A percentile compares a stretch with the other conserved stretches of the same genome.
These are phyloP conservation scores for Lordiphosa stackelbergi DNA, from an alignment of 1,140 invertebrate genomes.

Conservation along the genomic window DNA sequence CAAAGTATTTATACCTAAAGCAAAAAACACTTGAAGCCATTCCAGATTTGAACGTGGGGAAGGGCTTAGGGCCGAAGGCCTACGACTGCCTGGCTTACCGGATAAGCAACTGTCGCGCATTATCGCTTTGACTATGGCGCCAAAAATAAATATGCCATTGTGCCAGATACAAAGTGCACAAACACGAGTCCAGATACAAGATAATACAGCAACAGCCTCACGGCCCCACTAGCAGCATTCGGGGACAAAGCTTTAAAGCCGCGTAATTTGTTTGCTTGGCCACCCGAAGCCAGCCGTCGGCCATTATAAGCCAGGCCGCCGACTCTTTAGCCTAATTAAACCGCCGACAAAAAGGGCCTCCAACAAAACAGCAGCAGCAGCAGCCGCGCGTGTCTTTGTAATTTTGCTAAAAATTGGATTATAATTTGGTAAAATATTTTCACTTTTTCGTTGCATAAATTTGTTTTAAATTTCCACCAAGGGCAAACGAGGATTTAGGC, in stretches of 20 bases:
- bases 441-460: conserved; percentile 42
- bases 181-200: neutral
- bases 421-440: conserved; percentile 63
- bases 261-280: conserved; percentile 65
- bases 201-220: conserved; percentile 3
- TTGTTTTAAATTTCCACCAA: conserved; percentile 49
- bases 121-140: conserved; percentile 47
- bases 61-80: conserved; percentile 15
- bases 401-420: conserved; percentile 64
- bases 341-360: conserved; percentile 25
- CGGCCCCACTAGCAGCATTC: conserved; percentile 11
- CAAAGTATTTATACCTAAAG: conserved; percentile 23
- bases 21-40: conserved; percentile 5
- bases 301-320: conserved; percentile 16
- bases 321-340: conserved; percentile 73
- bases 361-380: conserved; percentile 15
- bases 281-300: conserved; percentile 4
- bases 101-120: conserved; percentile 50
- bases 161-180: conserved; percentile 35
- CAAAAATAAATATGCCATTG: conserved; percentile 67
- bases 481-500: conserved; percentile 54
- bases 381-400: conserved; percentile 32
- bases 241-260: conserved; percentile 56
- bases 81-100: conserved; percentile 6
- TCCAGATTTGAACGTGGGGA: conserved; percentile 20